Evolutionary conservation across 2,113 vertebrate genomes (phyloP).

Genomic region (Girardinichthys multiradiatus): DNA sequence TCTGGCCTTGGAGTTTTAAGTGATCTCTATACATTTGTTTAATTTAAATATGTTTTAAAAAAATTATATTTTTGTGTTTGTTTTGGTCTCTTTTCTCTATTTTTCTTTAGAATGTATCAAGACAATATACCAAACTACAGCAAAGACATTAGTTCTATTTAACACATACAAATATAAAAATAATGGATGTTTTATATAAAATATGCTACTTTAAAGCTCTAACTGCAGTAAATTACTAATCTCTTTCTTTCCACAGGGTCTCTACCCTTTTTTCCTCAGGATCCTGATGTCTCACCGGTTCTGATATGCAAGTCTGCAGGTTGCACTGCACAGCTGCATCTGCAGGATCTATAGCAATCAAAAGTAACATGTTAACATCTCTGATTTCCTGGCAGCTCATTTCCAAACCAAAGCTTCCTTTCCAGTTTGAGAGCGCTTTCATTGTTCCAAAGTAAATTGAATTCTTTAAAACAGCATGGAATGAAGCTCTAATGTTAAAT

Average conservation of each 20-base stretch:
- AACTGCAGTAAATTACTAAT: background rate
- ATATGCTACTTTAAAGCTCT: background rate
- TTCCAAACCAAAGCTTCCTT: background rate
- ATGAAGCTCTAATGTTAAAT: constrained; percentile 21
- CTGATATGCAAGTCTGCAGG: constrained; percentile 8
- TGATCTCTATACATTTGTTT: background rate
- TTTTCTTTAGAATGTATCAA: background rate
- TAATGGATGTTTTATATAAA: background rate
- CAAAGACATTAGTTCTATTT: background rate
- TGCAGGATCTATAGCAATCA: constrained; percentile 15
- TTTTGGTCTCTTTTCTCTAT: background rate
- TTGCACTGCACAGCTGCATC: background rate
- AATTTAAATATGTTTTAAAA: background rate
- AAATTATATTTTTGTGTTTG: background rate
- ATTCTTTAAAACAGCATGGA: background rate
- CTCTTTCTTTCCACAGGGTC: constrained; percentile 34
- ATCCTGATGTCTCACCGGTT: background rate
- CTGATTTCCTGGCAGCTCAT: constrained; percentile 20
- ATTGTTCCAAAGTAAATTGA: constrained; percentile 11
- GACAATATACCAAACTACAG: background rate
- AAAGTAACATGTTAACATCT: constrained; percentile 34
- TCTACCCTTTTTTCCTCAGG: constrained; percentile 1
- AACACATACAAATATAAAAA: no score
- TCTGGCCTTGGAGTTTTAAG: background rate
- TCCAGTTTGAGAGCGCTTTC: constrained; percentile 1